Evolutionary conservation across 2,113 vertebrate genomes (phyloP).

Genomic region (Alexandromys fortis): DNA sequence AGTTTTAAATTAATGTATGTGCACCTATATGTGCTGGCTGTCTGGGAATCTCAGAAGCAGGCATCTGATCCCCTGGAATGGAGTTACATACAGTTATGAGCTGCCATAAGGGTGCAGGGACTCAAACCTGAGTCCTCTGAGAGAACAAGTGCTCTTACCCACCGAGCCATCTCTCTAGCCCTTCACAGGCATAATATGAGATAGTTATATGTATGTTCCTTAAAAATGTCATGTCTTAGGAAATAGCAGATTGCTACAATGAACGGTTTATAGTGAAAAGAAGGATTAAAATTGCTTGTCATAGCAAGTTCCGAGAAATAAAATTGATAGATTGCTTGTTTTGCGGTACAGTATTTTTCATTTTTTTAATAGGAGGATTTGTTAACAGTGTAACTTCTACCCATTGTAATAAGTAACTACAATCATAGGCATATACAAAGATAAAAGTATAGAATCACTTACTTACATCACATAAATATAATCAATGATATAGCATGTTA

Average conservation of each 20-base stretch:
- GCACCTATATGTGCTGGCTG: not conserved
- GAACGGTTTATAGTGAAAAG: not conserved
- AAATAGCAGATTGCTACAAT: not conserved
- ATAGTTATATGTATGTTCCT: not conserved
- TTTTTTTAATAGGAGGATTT: constrained; percentile 16
- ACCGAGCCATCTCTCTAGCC: not conserved
- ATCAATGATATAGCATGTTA: not conserved
- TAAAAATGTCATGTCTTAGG: constrained; percentile 19
- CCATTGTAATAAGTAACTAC: not conserved
- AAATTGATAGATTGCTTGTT: not conserved
- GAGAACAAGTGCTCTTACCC: not conserved
- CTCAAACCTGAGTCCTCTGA: not conserved
- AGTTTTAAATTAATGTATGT: not conserved
- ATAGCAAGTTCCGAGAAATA: not conserved
- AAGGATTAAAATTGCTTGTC: not conserved
- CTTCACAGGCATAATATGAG: not conserved
- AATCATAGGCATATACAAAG: not conserved
- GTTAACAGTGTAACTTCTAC: not conserved
- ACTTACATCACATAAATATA: not conserved
- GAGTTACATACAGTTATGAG: not conserved
- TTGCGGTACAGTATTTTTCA: not conserved
- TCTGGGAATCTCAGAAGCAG: not conserved
- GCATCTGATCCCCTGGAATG: not conserved
- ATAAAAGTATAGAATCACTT: not conserved
- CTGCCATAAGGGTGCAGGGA: not conserved